Base-by-base conservation (phyloP, 2,113 vertebrate genomes). In the Lampris incognitus region DNA sequence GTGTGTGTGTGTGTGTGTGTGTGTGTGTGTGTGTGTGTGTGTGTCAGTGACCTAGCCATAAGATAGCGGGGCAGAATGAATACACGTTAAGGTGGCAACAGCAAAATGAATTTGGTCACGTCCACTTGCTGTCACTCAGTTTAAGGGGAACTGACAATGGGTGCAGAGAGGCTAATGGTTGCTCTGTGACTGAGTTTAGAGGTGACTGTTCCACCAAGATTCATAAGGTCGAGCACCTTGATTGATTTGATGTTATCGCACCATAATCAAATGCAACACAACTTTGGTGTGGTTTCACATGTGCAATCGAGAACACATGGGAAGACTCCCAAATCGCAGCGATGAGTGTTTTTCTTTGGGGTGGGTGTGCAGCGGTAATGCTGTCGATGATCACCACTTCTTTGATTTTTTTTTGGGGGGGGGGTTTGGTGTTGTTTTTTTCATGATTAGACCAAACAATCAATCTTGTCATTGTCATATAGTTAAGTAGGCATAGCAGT, bases 141-240 rank as follows among this genome's bases (percentile, higher is more conserved):
- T 0, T 38, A 82, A 52, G 61, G 50, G 65, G 71, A 80, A 82
- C 63, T 80, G 76, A 66, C 72, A 80, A 75, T 68, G 74, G 72
- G 80, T 58, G 48, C 64, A 67, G 69, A 44, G 69, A 82, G 79
- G 74, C 78, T 89, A 85, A 88, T 88, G 82, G 81, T 87, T 73
- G 72, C 72, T 85, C 63, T 9, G 51, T 74, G 72, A 56, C 73
- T 61, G 69, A 82, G 85, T 70, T 87, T 87, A 75, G 76, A 91
- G 76, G 89, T 89, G 91, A 91, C 85, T 83, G 51, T 83, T 73
- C 69, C 9, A n/a, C 68, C 85, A 79, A 74, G 56, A 90, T 89
- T 78, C 81, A 68, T 58, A 74, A 85, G 84, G 80, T 82, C 81
- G 76, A 85, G 55, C 69, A 58, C 67, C 78, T 52, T 76, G 86